Conservation (phyloP, 1,140 invertebrate species). For the Protaetia brevitarsis region DNA sequence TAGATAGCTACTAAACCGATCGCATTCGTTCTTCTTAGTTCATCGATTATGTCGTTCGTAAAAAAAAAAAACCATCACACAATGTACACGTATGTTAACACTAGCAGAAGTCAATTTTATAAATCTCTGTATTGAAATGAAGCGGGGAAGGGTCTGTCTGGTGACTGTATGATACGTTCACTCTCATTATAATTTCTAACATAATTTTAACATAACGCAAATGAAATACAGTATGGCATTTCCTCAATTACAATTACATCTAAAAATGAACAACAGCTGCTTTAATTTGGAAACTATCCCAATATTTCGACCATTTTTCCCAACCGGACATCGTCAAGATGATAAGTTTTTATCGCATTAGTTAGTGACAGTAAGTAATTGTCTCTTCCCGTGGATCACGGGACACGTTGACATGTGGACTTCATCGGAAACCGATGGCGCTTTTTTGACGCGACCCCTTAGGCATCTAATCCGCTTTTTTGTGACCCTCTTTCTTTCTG, state of each 20-base stretch:
- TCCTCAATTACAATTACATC: neutral
- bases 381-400: neutral
- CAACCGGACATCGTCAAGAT: neutral
- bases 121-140: too few species aligned
- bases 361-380: conserved; percentile 22
- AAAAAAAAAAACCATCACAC: too few species aligned
- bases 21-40: too few species aligned
- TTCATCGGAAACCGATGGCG: neutral
- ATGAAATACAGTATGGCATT: too few species aligned
- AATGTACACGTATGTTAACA: too few species aligned
- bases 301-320: conserved; percentile 1
- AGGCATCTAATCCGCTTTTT: neutral
- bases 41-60: too few species aligned
- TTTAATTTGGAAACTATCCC: neutral
- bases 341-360: conserved; percentile 20
- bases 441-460: neutral
- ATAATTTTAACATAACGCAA: too few species aligned
- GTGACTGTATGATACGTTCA: too few species aligned
- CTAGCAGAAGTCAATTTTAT: too few species aligned
- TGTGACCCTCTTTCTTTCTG: neutral
- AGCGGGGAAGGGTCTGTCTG: too few species aligned
- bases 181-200: too few species aligned
- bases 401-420: conserved; percentile 12
- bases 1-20: too few species aligned
- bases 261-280: neutral